Percentiles rank a stretch among this genome's conserved stretches.
Evolutionary conservation across 2,888 invertebrate genomes (phyloP).

Genomic region (Dasysyrphus albostriatus): DNA sequence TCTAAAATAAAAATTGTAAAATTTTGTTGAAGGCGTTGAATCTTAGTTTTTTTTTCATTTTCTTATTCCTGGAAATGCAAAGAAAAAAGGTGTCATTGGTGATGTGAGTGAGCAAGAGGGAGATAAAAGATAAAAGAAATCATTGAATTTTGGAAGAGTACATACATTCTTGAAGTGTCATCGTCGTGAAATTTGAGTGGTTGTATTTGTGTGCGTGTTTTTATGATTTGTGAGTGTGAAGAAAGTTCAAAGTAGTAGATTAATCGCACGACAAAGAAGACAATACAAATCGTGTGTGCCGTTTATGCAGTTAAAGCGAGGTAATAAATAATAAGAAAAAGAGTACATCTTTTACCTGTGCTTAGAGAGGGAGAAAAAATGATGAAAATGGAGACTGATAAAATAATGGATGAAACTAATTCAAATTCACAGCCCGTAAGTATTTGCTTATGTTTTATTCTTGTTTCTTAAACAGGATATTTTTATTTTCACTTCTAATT

Average conservation of each 20-base stretch:
- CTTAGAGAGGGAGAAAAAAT: constrained; percentile 82
- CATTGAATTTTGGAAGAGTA: constrained; percentile 60
- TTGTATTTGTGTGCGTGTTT: constrained; percentile 40
- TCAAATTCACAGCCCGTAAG: constrained; percentile 87
- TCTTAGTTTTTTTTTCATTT: constrained; percentile 45
- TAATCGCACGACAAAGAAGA: constrained; percentile 48
- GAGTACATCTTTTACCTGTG: constrained; percentile 55
- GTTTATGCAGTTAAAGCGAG: constrained; percentile 42
- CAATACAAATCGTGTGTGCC: constrained; percentile 15
- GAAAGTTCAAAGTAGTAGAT: constrained; percentile 54
- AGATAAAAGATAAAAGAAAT: constrained; percentile 42
- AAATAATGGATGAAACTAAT: constrained; percentile 92
- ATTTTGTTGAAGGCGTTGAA: constrained; percentile 44
- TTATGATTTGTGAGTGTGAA: constrained; percentile 17
- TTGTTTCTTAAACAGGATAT: constrained; percentile 2
- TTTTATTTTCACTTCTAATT: not conserved
- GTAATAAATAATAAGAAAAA: constrained; percentile 57
- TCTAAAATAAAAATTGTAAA: constrained; percentile 23
- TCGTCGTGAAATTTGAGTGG: constrained; percentile 25
- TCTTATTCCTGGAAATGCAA: constrained; percentile 58
- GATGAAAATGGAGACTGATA: constrained; percentile 96
- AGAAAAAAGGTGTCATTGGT: constrained; percentile 63
- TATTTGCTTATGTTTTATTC: constrained; percentile 62
- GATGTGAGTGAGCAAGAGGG: constrained; percentile 37
- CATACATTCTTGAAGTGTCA: constrained; percentile 65